Evolutionary conservation across 2,797 vertebrate genomes (phyloP).

Genomic region (Salmo trutta): DNA sequence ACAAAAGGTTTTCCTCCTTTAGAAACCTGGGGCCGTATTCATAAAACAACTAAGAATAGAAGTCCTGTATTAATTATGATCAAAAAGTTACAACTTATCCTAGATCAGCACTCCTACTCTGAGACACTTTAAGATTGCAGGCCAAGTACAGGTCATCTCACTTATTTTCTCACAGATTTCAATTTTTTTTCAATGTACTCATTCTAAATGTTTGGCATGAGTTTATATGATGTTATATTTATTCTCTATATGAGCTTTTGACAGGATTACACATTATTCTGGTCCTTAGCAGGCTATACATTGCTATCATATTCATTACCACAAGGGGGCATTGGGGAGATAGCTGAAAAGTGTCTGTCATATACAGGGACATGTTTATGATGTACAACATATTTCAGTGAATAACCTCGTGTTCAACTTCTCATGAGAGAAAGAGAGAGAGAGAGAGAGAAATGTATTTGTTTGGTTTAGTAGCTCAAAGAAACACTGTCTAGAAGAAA

Average conservation of each 20-base stretch:
- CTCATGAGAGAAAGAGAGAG: background rate
- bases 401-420: background rate
- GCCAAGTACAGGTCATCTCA: too few relatives aligned
- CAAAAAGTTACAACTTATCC: too few relatives aligned
- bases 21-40: background rate
- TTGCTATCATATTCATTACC: background rate
- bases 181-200: background rate
- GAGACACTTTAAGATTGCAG: too few relatives aligned
- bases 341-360: background rate
- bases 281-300: background rate
- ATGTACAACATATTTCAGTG: background rate
- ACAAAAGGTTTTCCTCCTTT: background rate
- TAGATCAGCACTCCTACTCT: too few relatives aligned
- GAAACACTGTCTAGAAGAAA: background rate
- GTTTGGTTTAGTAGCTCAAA: background rate
- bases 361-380: background rate
- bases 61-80: background rate
- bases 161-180: too few relatives aligned
- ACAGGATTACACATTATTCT: background rate
- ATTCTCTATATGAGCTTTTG: background rate
- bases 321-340: background rate
- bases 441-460: background rate
- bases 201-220: background rate
- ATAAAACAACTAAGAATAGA: background rate
- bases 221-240: background rate